Evolutionary conservation across 2,797 vertebrate species (phyloP).

Genomic region (Potorous gilbertii): DNA sequence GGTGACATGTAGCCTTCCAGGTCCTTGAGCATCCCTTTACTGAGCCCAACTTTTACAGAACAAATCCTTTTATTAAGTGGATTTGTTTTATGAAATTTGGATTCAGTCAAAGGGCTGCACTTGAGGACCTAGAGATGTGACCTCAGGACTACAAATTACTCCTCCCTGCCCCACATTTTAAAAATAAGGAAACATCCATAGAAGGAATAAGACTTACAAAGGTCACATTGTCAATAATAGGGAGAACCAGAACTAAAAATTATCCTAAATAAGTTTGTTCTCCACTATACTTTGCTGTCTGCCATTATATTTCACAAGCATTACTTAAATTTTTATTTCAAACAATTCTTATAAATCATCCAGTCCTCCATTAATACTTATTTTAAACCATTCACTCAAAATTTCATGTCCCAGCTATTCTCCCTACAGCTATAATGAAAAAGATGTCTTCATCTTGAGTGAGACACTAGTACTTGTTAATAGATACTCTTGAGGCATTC

Average conservation of each 20-base stretch:
- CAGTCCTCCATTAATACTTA: not conserved
- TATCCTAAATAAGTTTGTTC: not conserved
- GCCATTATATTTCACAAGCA: not conserved
- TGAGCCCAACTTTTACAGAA: not conserved
- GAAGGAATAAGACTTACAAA: not conserved
- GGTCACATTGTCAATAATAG: not conserved
- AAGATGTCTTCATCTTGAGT: not conserved
- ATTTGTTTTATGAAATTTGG: no score
- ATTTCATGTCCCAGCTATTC: not conserved
- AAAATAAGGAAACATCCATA: not conserved
- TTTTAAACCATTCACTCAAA: not conserved
- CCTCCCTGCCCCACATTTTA: not conserved
- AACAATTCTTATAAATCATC: not conserved
- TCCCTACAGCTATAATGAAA: not conserved
- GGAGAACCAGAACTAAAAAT: not conserved
- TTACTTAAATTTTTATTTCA: not conserved
- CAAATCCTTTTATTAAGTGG: not conserved
- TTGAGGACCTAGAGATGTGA: no score
- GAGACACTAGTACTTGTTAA: not conserved
- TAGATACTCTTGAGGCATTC: not conserved
- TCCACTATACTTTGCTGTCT: not conserved
- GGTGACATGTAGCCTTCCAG: no score
- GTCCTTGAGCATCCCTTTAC: no score
- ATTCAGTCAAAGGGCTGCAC: no score
- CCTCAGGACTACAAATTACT: no score